A percentile compares a stretch with the other conserved stretches of the same genome.
phyloP scores from a whole-genome alignment of 2,888 invertebrate species.

The Sarcophaga variegata region DNA sequence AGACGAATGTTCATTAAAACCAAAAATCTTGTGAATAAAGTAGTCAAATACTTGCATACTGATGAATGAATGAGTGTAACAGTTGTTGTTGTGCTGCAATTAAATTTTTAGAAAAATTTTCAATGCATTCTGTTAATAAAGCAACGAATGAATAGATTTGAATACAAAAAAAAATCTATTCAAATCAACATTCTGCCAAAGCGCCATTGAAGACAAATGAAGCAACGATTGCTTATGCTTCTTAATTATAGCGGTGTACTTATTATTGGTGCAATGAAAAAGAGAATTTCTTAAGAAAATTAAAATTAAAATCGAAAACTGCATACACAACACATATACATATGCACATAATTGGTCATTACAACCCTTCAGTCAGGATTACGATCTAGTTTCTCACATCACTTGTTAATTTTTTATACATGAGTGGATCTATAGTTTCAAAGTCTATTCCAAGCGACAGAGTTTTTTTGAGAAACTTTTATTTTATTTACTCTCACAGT shows the following conservation, averaged over 20 bases:
- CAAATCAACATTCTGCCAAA: slow-evolving; percentile 75
- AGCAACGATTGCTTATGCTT: slow-evolving; percentile 20
- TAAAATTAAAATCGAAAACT: too few relatives aligned
- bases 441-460: too few relatives aligned
- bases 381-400: too few relatives aligned
- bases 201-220: slow-evolving; percentile 63
- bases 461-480: too few relatives aligned
- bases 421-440: too few relatives aligned
- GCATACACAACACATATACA: too few relatives aligned
- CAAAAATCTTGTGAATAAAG: not conserved
- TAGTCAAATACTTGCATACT: not conserved
- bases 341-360: too few relatives aligned
- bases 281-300: not conserved
- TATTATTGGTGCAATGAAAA: slow-evolving; percentile 20
- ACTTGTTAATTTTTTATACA: too few relatives aligned
- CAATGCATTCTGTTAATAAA: too few relatives aligned
- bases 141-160: not conserved
- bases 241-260: not conserved
- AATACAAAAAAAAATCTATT: slow-evolving; percentile 70
- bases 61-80: slow-evolving; percentile 35
- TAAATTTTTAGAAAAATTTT: not conserved
- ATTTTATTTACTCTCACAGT: too few relatives aligned
- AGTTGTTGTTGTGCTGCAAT: slow-evolving; percentile 44
- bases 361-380: too few relatives aligned
- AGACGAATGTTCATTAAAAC: not conserved